Percentiles rank a stretch among this genome's conserved stretches.
These are phyloP conservation scores for Cercopithecus mona DNA, from an alignment of 2,113 vertebrate genomes.

Conservation along the genomic window DNA sequence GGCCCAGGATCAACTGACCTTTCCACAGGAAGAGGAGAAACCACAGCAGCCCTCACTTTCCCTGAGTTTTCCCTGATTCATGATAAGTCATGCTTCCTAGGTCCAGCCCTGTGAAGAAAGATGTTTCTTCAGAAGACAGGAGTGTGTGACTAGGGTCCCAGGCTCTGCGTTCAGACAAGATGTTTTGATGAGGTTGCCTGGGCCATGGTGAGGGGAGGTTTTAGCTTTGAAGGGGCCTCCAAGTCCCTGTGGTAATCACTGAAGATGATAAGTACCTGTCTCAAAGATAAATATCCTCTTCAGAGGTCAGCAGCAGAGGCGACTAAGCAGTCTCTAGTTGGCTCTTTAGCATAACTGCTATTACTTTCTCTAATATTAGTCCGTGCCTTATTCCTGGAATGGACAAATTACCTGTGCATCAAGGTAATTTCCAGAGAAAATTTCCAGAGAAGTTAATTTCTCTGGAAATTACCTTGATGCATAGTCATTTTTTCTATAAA, in stretches of 20 bases:
- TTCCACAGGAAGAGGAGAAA: slow-evolving; percentile 58
- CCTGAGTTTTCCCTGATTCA: slow-evolving; percentile 37
- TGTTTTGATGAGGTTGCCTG: neutral
- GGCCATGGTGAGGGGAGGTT: neutral
- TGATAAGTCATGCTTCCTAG: slow-evolving; percentile 3
- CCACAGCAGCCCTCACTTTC: slow-evolving; percentile 56
- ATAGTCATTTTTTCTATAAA: neutral
- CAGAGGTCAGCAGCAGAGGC: neutral
- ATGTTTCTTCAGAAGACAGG: neutral
- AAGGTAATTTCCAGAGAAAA: too few relatives aligned
- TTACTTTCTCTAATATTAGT: slow-evolving; percentile 6
- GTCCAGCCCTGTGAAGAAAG: neutral
- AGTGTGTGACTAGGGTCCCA: neutral
- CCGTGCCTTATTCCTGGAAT: neutral
- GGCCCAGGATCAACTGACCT: slow-evolving; percentile 34
- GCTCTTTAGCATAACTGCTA: neutral
- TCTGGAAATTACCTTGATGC: neutral
- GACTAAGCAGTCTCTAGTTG: neutral
- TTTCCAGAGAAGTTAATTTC: too few relatives aligned
- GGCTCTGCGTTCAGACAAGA: neutral
- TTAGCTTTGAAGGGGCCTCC: neutral
- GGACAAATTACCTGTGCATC: too few relatives aligned
- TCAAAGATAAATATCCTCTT: neutral
- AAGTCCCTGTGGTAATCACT: neutral
- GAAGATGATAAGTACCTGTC: neutral